Evolutionary conservation across 2,113 vertebrate species (phyloP).

Genomic region (Sapajus apella): DNA sequence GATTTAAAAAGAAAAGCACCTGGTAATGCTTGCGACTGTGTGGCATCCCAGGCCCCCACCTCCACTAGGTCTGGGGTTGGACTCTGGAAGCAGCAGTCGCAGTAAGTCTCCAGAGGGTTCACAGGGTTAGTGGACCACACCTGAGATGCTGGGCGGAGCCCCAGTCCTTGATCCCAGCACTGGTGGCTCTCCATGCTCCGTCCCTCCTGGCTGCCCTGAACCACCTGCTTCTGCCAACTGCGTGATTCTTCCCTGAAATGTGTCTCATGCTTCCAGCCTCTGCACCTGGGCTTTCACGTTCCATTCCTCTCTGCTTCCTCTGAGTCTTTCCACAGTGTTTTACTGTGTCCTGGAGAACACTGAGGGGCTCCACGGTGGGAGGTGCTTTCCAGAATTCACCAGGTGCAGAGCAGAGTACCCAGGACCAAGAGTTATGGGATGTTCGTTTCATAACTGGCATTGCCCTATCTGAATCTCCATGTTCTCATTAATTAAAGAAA

Average conservation of each 20-base stretch:
- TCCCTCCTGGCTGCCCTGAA: accelerated
- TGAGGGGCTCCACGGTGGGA: too few relatives aligned
- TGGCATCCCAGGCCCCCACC: neutral
- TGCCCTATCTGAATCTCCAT: neutral
- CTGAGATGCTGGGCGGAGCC: neutral
- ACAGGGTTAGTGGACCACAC: accelerated
- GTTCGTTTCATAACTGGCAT: neutral
- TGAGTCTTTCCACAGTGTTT: too few relatives aligned
- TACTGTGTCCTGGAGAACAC: neutral
- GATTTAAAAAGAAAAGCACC: neutral
- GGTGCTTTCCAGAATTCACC: neutral
- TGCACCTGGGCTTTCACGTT: neutral
- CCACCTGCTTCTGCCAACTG: neutral
- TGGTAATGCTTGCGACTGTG: too few relatives aligned
- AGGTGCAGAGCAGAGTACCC: neutral
- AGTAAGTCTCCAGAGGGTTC: too few relatives aligned
- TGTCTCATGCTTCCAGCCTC: accelerated
- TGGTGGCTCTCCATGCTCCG: neutral
- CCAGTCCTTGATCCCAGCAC: accelerated
- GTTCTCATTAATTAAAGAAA: neutral
- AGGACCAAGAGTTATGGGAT: neutral
- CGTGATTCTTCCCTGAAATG: too few relatives aligned
- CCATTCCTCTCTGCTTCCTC: accelerated
- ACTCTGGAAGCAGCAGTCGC: neutral
- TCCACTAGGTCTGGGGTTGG: neutral